Percentiles rank a stretch among this genome's conserved stretches.
Conservation (phyloP, 2,113 vertebrate species). For the Chlorodrepanis virens region DNA sequence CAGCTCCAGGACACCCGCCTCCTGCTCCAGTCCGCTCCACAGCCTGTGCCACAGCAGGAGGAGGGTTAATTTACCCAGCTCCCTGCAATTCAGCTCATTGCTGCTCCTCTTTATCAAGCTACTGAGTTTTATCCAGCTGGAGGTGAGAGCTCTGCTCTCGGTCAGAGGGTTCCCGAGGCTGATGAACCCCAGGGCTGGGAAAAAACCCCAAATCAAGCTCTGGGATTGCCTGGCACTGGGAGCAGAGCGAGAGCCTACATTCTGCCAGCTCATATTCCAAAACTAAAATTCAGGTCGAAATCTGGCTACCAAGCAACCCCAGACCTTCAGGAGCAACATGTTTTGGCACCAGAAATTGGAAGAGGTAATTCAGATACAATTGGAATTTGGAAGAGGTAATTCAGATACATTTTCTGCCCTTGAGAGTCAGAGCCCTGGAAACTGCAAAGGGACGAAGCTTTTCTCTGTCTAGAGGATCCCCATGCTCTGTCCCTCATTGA, state of each 20-base stretch:
- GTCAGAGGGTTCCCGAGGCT: neutral
- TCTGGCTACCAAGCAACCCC: neutral
- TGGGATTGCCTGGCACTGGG: neutral
- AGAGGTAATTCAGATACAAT: neutral
- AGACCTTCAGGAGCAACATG: neutral
- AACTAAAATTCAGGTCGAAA: neutral
- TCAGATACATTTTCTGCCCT: neutral
- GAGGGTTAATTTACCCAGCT: neutral
- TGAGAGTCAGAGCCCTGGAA: neutral
- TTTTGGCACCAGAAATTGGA: neutral
- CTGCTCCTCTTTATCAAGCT: neutral
- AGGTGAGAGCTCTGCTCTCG: neutral
- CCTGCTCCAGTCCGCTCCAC: neutral
- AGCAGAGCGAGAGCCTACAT: fast-evolving
- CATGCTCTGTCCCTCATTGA: no score
- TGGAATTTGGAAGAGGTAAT: neutral
- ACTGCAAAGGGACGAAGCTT: neutral
- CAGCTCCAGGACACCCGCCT: neutral
- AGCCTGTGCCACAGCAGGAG: neutral
- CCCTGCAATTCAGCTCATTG: neutral
- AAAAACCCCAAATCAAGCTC: neutral
- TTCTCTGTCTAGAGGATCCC: neutral
- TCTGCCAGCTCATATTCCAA: neutral
- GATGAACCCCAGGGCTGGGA: neutral
- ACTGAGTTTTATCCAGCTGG: neutral